These are phyloP conservation scores for Anguilla megastoma DNA, from an alignment of 2,797 vertebrate species.

Conservation along the genomic window DNA sequence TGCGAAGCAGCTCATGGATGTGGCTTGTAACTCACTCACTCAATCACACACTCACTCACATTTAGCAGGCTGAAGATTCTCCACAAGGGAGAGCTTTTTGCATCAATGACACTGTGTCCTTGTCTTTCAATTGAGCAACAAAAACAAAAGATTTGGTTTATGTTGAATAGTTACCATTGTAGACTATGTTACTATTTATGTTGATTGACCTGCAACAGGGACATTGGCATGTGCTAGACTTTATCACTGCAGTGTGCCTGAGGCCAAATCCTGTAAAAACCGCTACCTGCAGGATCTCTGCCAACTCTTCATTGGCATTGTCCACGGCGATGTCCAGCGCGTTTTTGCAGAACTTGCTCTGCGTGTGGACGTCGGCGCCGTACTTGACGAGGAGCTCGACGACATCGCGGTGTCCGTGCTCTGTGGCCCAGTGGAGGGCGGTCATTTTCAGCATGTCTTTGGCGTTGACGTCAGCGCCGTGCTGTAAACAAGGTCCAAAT, in stretches of 20 bases:
- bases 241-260: background rate
- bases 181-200: too few relatives aligned
- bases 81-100: too few relatives aligned
- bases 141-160: too few relatives aligned
- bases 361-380: conserved; percentile 81
- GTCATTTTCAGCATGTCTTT: conserved; percentile 90
- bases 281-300: conserved; percentile 80
- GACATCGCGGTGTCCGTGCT: conserved; percentile 81
- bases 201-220: background rate
- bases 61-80: too few relatives aligned
- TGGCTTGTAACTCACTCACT: too few relatives aligned
- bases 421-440: conserved; percentile 84
- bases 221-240: background rate
- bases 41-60: too few relatives aligned
- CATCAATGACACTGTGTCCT: too few relatives aligned
- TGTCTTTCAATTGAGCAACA: too few relatives aligned
- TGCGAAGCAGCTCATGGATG: too few relatives aligned
- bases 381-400: conserved; percentile 83
- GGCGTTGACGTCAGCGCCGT: conserved; percentile 84
- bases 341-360: conserved; percentile 87
- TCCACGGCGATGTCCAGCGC: conserved; percentile 83
- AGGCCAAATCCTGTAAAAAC: background rate
- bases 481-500: conserved; percentile 58
- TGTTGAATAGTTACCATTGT: too few relatives aligned
- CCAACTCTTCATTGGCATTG: conserved; percentile 80